These are phyloP conservation scores for Punctoribates punctum DNA, from an alignment of 2,888 invertebrate genomes.

Conservation along the genomic window DNA sequence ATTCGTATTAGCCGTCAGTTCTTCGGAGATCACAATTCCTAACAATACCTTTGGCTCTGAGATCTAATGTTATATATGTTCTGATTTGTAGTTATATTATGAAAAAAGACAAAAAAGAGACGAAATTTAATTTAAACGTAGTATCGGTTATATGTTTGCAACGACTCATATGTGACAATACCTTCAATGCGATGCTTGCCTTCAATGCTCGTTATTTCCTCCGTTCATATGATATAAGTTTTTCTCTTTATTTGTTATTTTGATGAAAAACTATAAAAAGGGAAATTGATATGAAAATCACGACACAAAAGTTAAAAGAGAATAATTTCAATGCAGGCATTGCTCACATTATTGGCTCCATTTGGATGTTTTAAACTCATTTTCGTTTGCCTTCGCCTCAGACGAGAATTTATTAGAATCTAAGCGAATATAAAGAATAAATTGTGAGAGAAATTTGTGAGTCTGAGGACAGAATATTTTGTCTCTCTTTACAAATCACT, in stretches of 20 bases:
- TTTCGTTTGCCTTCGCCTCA: background rate
- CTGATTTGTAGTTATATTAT: background rate
- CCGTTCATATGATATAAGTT: background rate
- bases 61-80: background rate
- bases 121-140: constrained; percentile 24
- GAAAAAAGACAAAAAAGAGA: constrained; percentile 15
- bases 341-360: constrained; percentile 15
- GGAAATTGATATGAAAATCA: constrained; percentile 16
- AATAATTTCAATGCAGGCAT: background rate
- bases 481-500: background rate
- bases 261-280: constrained; percentile 26
- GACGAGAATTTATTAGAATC: background rate
- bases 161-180: background rate
- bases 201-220: constrained; percentile 22
- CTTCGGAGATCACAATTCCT: constrained; percentile 19
- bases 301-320: background rate
- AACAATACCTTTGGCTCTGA: constrained; percentile 12
- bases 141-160: background rate
- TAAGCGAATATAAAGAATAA: too few species aligned
- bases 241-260: constrained; percentile 20
- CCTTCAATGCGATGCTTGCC: background rate
- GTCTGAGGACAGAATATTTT: background rate
- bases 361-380: background rate
- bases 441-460: too few species aligned
- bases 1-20: constrained; percentile 12